phyloP scores from a whole-genome alignment of 2,797 vertebrate genomes.

The Trichosurus vulpecula region DNA sequence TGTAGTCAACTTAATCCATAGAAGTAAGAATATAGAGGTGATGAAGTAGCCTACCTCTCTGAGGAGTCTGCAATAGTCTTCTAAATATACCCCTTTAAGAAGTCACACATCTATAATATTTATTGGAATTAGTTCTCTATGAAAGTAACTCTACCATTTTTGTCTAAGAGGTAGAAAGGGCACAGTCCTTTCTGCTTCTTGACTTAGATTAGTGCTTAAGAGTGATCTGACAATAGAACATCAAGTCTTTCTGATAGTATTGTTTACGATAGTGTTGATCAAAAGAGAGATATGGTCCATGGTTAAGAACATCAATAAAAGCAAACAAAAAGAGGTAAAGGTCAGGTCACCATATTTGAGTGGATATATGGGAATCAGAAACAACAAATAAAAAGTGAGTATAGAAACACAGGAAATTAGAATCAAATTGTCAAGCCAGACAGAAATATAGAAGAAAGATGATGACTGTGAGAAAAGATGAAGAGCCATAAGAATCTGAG shows the following conservation, averaged over 20 bases:
- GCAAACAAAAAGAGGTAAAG: rapidly evolving
- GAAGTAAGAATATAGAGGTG: not conserved
- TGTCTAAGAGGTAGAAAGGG: not conserved
- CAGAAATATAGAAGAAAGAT: not conserved
- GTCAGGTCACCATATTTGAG: not conserved
- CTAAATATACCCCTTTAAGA: not conserved
- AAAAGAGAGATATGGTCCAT: not conserved
- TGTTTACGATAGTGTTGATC: not conserved
- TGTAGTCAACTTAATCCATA: not conserved
- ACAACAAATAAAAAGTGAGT: not conserved
- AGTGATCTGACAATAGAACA: not conserved
- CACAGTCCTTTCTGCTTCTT: not conserved
- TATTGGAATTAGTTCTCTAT: not conserved
- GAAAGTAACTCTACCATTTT: not conserved
- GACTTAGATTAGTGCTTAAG: slow-evolving; percentile 12
- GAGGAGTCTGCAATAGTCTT: not conserved
- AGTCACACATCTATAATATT: not conserved
- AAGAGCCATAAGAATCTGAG: not conserved
- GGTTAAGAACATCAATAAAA: not conserved
- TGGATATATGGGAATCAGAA: not conserved
- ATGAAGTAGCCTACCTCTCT: not conserved
- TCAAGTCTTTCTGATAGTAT: slow-evolving; percentile 1
- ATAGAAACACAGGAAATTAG: not conserved
- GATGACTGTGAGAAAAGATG: not conserved
- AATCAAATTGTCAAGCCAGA: not conserved